Conservation (phyloP, 2,888 invertebrate species). For the Apoderus coryli region DNA sequence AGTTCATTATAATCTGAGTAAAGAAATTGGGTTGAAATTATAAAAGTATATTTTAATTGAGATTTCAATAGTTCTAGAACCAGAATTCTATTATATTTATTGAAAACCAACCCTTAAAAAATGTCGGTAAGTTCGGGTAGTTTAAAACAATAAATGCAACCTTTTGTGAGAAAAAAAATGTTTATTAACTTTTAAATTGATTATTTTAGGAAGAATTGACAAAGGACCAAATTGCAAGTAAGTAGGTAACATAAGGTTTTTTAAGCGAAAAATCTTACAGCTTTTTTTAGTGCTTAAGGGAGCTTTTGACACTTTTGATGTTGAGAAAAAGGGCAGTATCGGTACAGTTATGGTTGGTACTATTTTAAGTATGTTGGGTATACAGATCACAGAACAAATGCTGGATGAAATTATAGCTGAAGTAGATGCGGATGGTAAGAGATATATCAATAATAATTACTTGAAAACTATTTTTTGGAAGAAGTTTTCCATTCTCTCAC, state of each 20-base stretch:
- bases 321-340: constrained; percentile 77
- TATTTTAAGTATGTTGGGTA: constrained; percentile 73
- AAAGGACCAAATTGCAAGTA: constrained; percentile 64
- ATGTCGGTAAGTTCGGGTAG: no score
- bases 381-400: constrained; percentile 65
- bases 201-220: constrained; percentile 57
- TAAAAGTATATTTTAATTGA: no score
- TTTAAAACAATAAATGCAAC: no score
- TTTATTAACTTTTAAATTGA: no score
- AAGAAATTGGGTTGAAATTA: no score
- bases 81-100: no score
- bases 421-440: constrained; percentile 76
- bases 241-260: constrained; percentile 32
- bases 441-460: constrained; percentile 5
- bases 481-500: no score
- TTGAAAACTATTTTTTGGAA: no score
- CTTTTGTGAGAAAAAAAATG: no score
- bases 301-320: constrained; percentile 81
- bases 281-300: constrained; percentile 55
- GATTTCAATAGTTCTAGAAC: no score
- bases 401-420: constrained; percentile 78
- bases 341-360: constrained; percentile 78
- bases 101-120: no score
- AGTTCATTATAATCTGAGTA: no score
- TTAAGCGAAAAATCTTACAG: constrained; percentile 3